Evolutionary conservation across 2,797 vertebrate species (phyloP).

Genomic region (Esox masquinongy): DNA sequence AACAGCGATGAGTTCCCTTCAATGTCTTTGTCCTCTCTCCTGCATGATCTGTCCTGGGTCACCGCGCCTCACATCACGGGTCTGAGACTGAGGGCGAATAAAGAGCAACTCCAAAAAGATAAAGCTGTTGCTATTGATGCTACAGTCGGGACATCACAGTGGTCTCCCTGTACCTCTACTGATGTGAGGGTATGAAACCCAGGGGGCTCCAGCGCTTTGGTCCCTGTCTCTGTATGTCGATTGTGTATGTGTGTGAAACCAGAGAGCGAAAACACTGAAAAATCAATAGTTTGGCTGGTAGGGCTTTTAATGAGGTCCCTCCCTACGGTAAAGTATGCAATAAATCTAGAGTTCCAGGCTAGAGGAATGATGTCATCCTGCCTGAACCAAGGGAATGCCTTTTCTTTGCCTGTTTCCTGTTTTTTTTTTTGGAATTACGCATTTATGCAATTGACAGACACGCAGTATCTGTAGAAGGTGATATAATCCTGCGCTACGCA

Average conservation of each 20-base stretch:
- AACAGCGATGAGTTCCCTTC: constrained; percentile 25
- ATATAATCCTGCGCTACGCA: constrained; percentile 16
- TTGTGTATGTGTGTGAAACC: constrained; percentile 28
- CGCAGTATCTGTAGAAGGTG: constrained; percentile 14
- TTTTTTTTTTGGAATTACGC: constrained; percentile 31
- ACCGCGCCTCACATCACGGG: background rate
- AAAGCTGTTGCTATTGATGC: constrained; percentile 41
- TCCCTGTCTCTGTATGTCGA: constrained; percentile 31
- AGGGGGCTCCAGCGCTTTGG: constrained; percentile 45
- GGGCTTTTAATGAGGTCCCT: constrained; percentile 38
- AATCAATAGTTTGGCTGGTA: constrained; percentile 69
- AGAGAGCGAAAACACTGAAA: constrained; percentile 42
- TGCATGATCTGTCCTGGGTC: constrained; percentile 29
- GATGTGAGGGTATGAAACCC: constrained; percentile 61
- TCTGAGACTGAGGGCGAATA: constrained; percentile 50
- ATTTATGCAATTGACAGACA: constrained; percentile 49
- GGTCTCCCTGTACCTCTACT: constrained; percentile 43
- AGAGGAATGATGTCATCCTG: constrained; percentile 30
- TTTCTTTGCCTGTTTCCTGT: constrained; percentile 12
- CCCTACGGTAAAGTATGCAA: constrained; percentile 63
- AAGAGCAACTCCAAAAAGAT: constrained; percentile 32
- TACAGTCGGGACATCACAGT: constrained; percentile 39
- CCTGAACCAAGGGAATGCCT: constrained; percentile 32
- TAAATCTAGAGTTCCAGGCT: constrained; percentile 41
- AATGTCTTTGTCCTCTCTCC: constrained; percentile 3